Evolutionary conservation across 2,888 invertebrate species (phyloP), one percentile per base, ranked within the genome.

Genomic region (Cartodere bifasciata): DNA sequence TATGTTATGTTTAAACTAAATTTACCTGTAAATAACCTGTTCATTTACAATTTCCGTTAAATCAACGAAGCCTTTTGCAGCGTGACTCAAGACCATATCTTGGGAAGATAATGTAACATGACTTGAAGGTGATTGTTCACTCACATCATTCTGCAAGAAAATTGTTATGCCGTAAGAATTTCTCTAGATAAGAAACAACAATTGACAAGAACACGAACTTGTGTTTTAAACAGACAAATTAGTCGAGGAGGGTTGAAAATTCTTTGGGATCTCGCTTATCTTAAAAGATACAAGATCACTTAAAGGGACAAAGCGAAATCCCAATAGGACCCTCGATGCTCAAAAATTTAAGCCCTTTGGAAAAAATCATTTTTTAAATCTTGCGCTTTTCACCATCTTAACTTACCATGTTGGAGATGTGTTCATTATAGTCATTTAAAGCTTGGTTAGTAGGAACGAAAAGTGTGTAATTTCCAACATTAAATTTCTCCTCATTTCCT

Each of bases 361-460:
- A n/a, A n/a, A n/a, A n/a, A n/a, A n/a, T n/a, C n/a, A n/a, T n/a
- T n/a, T n/a, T n/a, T n/a, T n/a, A n/a, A n/a, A n/a, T n/a, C n/a
- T n/a, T n/a, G n/a, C n/a, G n/a, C n/a, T n/a, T n/a, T n/a, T n/a
- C n/a, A n/a, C n/a, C n/a, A n/a, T n/a, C n/a, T n/a, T n/a, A 24
- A 46, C 60, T 57, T 56, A 70, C 70, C 52, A 66, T 62, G 48
- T 67, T 67, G 29, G 61, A 55, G 46, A 66, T 57, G 62, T 61
- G 60, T 26, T 66, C 65, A 14, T 60, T 60, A 43, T 70, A 65
- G 31, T 67, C 63, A 13, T 61, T 61, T 37, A 79, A 68, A 6
- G 76, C 75, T 11, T 59, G 58, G 51, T 80, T 70, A 6, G 68
- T 61, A 31, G 72, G 76, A 17, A 72, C 69, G 42, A 79, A 72